phyloP scores from a whole-genome alignment of 92 coral and sea anemone genomes.

The Epizoanthus stellaris region DNA sequence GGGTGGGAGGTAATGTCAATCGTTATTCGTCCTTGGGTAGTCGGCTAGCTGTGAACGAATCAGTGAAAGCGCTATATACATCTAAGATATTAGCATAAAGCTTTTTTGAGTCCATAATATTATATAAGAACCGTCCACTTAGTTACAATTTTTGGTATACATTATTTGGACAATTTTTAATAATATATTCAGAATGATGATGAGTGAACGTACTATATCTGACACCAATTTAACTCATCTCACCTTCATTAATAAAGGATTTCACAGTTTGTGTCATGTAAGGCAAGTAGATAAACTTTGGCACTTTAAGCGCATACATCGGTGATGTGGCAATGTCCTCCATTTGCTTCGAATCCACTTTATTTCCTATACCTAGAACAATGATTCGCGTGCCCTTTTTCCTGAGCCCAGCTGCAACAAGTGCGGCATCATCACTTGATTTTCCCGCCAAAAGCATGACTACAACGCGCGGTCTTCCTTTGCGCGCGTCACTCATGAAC shows the following conservation, averaged over 20 bases:
- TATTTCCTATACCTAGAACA: constrained; percentile 60
- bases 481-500: constrained; percentile 18
- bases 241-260: constrained; percentile 56
- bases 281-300: constrained; percentile 53
- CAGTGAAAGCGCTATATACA: no score
- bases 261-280: constrained; percentile 55
- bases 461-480: constrained; percentile 43
- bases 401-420: constrained; percentile 48
- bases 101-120: no score
- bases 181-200: no score
- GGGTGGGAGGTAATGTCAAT: no score
- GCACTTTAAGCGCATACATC: constrained; percentile 59
- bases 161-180: no score
- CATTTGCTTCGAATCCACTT: constrained; percentile 59
- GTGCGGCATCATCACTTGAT: constrained; percentile 47
- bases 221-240: not conserved
- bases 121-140: no score
- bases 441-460: constrained; percentile 65
- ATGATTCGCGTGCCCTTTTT: constrained; percentile 46
- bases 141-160: no score
- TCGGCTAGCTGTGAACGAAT: no score
- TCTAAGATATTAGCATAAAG: no score
- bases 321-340: constrained; percentile 61
- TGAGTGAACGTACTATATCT: no score
- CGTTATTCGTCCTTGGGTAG: no score